Evolutionary conservation across 2,888 invertebrate genomes (phyloP), one percentile per base, ranked within the genome.

Genomic region (Calameuta pallipes): DNA sequence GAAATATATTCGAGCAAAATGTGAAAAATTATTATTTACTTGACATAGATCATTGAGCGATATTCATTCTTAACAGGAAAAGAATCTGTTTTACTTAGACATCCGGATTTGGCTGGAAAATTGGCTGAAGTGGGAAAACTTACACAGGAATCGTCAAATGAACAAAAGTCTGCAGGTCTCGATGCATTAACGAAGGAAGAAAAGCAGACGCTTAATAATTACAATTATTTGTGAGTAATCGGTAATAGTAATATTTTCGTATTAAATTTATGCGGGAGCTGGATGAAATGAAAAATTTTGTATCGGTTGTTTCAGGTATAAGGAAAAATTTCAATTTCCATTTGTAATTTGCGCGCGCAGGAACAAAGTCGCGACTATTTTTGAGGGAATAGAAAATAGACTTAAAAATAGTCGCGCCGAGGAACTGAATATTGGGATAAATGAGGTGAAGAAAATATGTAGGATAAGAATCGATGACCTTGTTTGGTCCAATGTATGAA

Each of bases 381-480:
- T 95, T 74, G 89, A 92, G 37, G 94, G 94, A 31, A 91, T 95
- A 9, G 91, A 93, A 82, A 85, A 82, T 1, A 92, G 95, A 69
- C 92, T 94, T 79, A 89, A 92, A 71, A 95, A 94, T 87, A 89
- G 92, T 0, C 87, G 87, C 56, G 92, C 93, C 31, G 88, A 92
- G 75, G 95, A 95, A 92, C 91, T 95, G 3, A 85, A 87, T 3
- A 93, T 90, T 71, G 94, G 94, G 33, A 93, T 95, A 73, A 92
- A 93, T 79, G 95, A 95, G 92, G 95, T 95, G 0, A 95, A 95
- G 89, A 95, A 95, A 91, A 95, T 95, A 82, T 94, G 94, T 84
- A 93, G 92, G 84, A 89, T 94, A 37, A 92, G 95, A 82, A 93
- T 95, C 78, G 87, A 92, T 34, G 93, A 94, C 83, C 90, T 94